Percentiles rank a stretch among this genome's conserved stretches.
Conservation (phyloP, 2,888 invertebrate species). For the Eupithecia inturbata region DNA sequence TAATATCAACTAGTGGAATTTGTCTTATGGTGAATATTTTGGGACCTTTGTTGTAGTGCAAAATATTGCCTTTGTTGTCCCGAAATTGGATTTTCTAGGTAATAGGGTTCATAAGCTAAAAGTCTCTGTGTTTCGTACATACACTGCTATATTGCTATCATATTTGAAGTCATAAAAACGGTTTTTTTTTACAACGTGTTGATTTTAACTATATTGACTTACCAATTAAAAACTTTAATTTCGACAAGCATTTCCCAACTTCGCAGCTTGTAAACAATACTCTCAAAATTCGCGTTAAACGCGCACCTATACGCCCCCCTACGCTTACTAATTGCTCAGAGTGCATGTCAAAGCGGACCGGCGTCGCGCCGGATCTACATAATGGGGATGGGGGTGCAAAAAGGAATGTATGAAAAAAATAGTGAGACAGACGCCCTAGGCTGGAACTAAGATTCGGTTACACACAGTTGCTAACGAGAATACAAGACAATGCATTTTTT, state of each 20-base stretch:
- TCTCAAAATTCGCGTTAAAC: constrained; percentile 44
- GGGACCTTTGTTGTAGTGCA: constrained; percentile 27
- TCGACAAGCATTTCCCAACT: constrained; percentile 27
- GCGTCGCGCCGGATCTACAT: constrained; percentile 81
- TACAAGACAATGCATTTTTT: constrained; percentile 50
- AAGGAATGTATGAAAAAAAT: constrained; percentile 74
- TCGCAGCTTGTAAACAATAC: constrained; percentile 42
- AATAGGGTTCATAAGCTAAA: constrained; percentile 8
- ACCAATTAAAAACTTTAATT: constrained; percentile 26
- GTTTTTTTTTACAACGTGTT: neutral
- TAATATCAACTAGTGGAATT: constrained; percentile 44
- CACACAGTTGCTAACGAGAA: constrained; percentile 66
- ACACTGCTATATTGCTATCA: neutral
- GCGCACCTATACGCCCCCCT: constrained; percentile 42
- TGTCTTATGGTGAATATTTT: constrained; percentile 42
- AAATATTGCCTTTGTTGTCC: constrained; percentile 38
- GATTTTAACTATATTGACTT: neutral
- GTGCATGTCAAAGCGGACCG: constrained; percentile 83
- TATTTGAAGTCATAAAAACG: neutral
- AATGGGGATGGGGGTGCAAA: constrained; percentile 77
- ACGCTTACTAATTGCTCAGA: constrained; percentile 79
- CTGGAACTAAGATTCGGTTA: constrained; percentile 74
- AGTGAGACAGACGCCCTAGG: constrained; percentile 67
- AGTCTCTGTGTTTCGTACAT: neutral
- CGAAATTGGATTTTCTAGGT: constrained; percentile 25